Evolutionary conservation across 1,140 invertebrate species (phyloP), one percentile per base, ranked within the genome.

Genomic region (Cyrtorhinus lividipennis): DNA sequence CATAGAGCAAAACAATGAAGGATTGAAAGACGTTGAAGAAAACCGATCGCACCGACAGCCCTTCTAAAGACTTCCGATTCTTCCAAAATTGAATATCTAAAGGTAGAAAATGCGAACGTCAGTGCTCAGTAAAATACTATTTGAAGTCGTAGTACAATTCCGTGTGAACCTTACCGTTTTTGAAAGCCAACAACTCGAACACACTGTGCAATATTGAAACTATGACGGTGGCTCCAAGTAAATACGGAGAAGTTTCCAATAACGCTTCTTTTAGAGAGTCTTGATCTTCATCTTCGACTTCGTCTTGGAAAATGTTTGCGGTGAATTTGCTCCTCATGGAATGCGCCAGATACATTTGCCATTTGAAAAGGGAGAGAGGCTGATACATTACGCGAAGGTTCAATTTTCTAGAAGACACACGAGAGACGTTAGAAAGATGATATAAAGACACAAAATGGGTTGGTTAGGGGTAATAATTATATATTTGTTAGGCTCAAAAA

Each of bases 31-130:
- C 94, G 71, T 95, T 95, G 75, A 99, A 99, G 74, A 99, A 96
- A n/a, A 99, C 94, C 0, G 94, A 96, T 65, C 95, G 82, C 10
- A 99, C 95, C 0, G 95, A 98, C 5, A 99, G 77, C 48, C 96
- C 96, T 79, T 99, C 96, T 25, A 99, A 76, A 2, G 92, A 95
- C 73, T 98, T 92, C 38, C 95, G 80, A 70, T 96, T 95, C 66
- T 95, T 94, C 97, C 97, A 99, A 73, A 99, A 99, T 77, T 99
- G 96, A 71, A 99, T 99, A 76, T 99, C 88, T 88, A 73, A 45
- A 78, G 76, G n/a, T n/a, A n/a, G n/a, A n/a, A n/a, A n/a, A n/a
- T n/a, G n/a, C n/a, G n/a, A n/a, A n/a, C n/a, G n/a, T n/a, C n/a
- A n/a, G n/a, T n/a, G n/a, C n/a, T n/a, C n/a, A n/a, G n/a, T n/a